Evolutionary conservation across 2,888 invertebrate genomes (phyloP), one percentile per base, ranked within the genome.

Genomic region (Clepsis dumicolana): DNA sequence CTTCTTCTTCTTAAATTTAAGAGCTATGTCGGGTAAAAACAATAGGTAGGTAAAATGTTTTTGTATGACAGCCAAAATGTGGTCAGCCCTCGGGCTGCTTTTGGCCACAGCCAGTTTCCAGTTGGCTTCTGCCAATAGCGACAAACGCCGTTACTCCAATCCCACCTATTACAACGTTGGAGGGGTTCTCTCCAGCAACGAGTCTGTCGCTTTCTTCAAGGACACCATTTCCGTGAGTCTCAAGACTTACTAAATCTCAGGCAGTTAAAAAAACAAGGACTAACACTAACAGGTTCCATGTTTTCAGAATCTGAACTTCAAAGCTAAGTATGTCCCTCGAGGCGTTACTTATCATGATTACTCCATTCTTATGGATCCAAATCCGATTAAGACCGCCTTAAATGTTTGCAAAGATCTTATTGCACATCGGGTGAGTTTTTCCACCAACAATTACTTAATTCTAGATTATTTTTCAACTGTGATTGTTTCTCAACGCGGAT

Each of bases 371-470:
- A 98, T 99, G 97, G 98, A 98, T 83, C 96, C 97, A 48, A 99
- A 99, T 92, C 99, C 99, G 0, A 99, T 99, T 73, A 96, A 97
- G 80, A 99, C 98, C 0, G 99, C 99, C 0, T 94, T 98, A 65
- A 98, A 97, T 81, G 98, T 99, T 50, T 99, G 99, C 91, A 97
- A 98, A 82, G 96, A 97, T 82, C 94, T 99, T 25, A 98, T 99
- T 76, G 96, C 97, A 29, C 95, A 96, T 80, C 94, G 97, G 85
- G 97, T 97, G 88, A 94, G 95, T 92, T 70, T 24, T 14, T 38
- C 38, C 14, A 38, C 12, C 14, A 35, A 35, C 12, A 32, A 29
- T 7, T 29, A 29, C 29, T 29, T 29, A 7, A n/a, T 4, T 44
- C 8, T 18, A 44, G 8, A 44, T 7, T 44, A 44, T 44, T 10